Conservation (phyloP, 2,888 invertebrate genomes). For the Electrophaes corylata region DNA sequence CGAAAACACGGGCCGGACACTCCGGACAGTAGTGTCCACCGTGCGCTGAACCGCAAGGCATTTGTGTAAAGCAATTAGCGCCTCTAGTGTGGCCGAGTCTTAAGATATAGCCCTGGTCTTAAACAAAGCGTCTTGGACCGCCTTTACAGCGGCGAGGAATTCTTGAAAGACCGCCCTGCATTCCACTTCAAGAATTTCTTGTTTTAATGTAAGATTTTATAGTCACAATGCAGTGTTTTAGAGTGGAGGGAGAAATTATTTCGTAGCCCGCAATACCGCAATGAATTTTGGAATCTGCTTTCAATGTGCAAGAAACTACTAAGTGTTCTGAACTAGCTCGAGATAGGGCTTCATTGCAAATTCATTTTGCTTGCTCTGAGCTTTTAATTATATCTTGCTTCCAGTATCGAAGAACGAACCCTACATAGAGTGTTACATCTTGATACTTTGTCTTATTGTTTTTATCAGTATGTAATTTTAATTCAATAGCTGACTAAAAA, state of each 20-base stretch:
- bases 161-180: slow-evolving; percentile 59
- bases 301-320: slow-evolving; percentile 12
- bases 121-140: slow-evolving; percentile 43
- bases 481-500: too few relatives aligned
- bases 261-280: slow-evolving; percentile 30
- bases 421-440: slow-evolving; percentile 15
- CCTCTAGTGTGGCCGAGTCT: slow-evolving; percentile 66
- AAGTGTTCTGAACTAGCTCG: slow-evolving; percentile 10
- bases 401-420: slow-evolving; percentile 25
- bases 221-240: slow-evolving; percentile 48
- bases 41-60: slow-evolving; percentile 58
- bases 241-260: slow-evolving; percentile 34
- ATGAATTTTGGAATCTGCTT: slow-evolving; percentile 18
- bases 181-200: slow-evolving; percentile 62
- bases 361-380: slow-evolving; percentile 34
- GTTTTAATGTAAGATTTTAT: slow-evolving; percentile 73
- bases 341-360: slow-evolving; percentile 14
- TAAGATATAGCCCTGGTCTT: slow-evolving; percentile 48
- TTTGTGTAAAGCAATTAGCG: slow-evolving; percentile 79
- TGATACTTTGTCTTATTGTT: slow-evolving; percentile 27
- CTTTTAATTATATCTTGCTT: slow-evolving; percentile 48
- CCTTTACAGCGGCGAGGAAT: slow-evolving; percentile 55
- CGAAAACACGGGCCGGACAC: slow-evolving; percentile 53
- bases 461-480: too few relatives aligned
- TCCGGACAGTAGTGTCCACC: slow-evolving; percentile 50